These are phyloP conservation scores for Xiphydria camelus DNA, from an alignment of 2,888 invertebrate genomes.

Conservation along the genomic window DNA sequence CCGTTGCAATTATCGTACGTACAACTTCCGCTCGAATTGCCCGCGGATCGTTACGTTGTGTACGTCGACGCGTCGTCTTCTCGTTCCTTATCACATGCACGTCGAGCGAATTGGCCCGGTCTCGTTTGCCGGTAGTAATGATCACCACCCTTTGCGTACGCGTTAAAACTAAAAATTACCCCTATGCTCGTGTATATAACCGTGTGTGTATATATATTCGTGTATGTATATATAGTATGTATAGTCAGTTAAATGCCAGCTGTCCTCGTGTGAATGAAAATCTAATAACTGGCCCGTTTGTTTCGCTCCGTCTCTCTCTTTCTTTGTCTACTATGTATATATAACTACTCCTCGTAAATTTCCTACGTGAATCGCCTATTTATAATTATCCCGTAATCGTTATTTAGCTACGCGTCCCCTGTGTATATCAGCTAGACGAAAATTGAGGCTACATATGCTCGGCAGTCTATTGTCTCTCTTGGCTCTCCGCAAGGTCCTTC, in stretches of 20 bases:
- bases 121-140: too few species aligned
- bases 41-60: too few species aligned
- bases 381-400: not conserved
- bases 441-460: conserved; percentile 54
- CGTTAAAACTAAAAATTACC: conserved; percentile 9
- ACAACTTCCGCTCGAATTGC: too few species aligned
- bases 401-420: conserved; percentile 1
- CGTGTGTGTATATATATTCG: not conserved
- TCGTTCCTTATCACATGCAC: too few species aligned
- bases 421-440: conserved; percentile 43
- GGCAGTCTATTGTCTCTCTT: conserved; percentile 58
- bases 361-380: not conserved
- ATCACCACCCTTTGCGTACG: not conserved
- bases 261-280: conserved; percentile 12
- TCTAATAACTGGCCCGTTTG: conserved; percentile 23
- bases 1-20: too few species aligned
- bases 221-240: conserved; percentile 5
- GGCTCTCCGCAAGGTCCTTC: conserved; percentile 39
- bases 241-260: conserved; percentile 18
- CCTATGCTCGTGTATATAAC: conserved; percentile 2
- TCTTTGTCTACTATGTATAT: not conserved
- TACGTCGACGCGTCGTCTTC: too few species aligned
- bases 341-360: too few species aligned
- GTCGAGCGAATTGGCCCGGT: too few species aligned
- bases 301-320: not conserved